Evolutionary conservation across 2,113 vertebrate genomes (phyloP).

Genomic region (Psettodes erumei): DNA sequence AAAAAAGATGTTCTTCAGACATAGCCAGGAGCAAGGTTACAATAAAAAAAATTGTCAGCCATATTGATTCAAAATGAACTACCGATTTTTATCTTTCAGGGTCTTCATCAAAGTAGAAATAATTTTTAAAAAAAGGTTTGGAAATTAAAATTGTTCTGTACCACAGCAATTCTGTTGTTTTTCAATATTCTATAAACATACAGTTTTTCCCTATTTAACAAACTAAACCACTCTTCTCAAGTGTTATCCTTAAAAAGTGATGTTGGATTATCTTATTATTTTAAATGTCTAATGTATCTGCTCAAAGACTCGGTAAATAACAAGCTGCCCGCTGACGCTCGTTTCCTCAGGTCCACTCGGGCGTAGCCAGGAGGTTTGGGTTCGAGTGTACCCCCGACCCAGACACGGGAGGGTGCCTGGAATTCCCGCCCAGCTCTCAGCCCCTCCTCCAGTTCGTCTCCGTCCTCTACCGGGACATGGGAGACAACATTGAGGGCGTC

Average conservation of each 20-base stretch:
- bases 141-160: not conserved
- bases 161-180: not conserved
- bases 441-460: constrained; percentile 96
- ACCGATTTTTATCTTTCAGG: not conserved
- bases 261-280: not conserved
- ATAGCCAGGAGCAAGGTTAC: too few species aligned
- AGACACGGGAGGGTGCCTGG: constrained; percentile 93
- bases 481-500: constrained; percentile 93
- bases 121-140: not conserved
- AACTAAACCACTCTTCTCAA: not conserved
- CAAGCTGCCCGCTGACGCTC: not conserved
- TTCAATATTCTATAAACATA: not conserved
- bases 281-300: not conserved
- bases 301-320: not conserved
- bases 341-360: constrained; percentile 85
- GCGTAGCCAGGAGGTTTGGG: constrained; percentile 90
- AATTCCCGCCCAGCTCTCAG: constrained; percentile 94
- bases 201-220: not conserved
- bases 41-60: not conserved
- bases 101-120: not conserved
- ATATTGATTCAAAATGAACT: not conserved
- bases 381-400: constrained; percentile 96
- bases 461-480: constrained; percentile 96
- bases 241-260: not conserved
- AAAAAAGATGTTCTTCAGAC: not conserved